These are phyloP conservation scores for Holacanthus passer DNA, from an alignment of 2,113 vertebrate species.

Conservation along the genomic window DNA sequence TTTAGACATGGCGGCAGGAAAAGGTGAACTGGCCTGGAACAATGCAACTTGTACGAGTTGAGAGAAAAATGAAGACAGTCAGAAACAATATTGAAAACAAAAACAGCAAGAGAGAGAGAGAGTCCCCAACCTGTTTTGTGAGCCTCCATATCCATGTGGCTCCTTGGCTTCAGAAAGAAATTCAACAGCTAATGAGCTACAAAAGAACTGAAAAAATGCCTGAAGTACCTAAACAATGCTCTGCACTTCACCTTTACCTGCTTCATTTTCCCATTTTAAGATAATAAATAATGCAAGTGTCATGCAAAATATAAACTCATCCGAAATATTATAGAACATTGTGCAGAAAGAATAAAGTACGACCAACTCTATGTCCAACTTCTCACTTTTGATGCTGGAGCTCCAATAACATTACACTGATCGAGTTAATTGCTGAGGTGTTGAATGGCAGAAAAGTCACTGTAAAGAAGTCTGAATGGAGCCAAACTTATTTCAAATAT, in stretches of 20 bases:
- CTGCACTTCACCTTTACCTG: neutral
- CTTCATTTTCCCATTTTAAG: neutral
- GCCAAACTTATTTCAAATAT: neutral
- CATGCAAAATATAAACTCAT: neutral
- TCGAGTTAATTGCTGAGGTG: neutral
- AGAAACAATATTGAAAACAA: too few relatives aligned
- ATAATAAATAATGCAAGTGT: too few relatives aligned
- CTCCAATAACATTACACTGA: too few relatives aligned
- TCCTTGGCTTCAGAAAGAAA: neutral
- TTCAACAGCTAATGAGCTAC: neutral
- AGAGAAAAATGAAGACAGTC: neutral
- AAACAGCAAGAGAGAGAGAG: neutral
- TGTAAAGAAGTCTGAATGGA: neutral
- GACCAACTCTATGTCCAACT: neutral
- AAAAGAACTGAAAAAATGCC: neutral
- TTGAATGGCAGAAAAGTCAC: neutral
- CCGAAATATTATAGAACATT: neutral
- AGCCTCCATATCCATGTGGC: neutral
- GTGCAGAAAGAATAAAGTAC: neutral
- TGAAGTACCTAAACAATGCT: neutral
- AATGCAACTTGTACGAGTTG: neutral
- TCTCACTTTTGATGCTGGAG: neutral
- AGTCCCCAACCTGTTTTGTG: neutral
- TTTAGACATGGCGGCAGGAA: neutral
- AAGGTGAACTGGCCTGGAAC: neutral